Conservation (phyloP, 23 tunicate genomes). For the Trididemnum clinides region DNA sequence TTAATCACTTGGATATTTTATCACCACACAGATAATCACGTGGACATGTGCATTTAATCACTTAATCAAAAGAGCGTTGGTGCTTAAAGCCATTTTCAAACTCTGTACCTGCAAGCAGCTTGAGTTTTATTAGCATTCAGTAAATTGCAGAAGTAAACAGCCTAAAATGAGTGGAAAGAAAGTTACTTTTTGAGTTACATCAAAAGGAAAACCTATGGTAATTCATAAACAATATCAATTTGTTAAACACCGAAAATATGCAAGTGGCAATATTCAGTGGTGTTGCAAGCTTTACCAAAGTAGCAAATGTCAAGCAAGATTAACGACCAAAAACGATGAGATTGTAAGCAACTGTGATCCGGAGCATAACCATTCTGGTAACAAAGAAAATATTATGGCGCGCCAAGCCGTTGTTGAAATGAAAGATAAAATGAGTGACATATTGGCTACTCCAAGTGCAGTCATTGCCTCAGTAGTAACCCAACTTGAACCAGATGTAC, state of each 20-base stretch:
- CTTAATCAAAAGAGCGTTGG: too few species aligned
- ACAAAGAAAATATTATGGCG: constrained; percentile 46
- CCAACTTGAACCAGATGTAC: constrained; percentile 48
- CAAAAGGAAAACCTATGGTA: constrained; percentile 41
- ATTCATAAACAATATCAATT: constrained; percentile 40
- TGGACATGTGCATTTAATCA: too few species aligned
- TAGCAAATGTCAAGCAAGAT: constrained; percentile 32
- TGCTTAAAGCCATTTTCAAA: too few species aligned
- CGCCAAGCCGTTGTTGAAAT: constrained; percentile 51
- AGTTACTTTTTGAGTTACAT: constrained; percentile 41
- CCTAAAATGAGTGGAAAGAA: constrained; percentile 37
- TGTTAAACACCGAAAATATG: constrained; percentile 40
- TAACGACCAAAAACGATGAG: constrained; percentile 35
- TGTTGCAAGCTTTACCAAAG: constrained; percentile 38
- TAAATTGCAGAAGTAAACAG: constrained; percentile 30
- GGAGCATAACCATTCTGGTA: constrained; percentile 36
- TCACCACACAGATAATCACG: too few species aligned
- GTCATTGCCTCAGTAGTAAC: constrained; percentile 39
- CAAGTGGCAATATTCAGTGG: constrained; percentile 39
- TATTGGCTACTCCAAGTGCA: constrained; percentile 40
- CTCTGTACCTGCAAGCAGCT: too few species aligned
- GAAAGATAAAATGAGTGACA: constrained; percentile 39
- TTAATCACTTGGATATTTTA: too few species aligned
- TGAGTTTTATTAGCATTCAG: too few species aligned
- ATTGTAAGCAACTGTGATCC: constrained; percentile 42